Percentiles rank a stretch among this genome's conserved stretches.
These are phyloP conservation scores for Charaxes varanes DNA, from an alignment of 1,140 invertebrate species.

Conservation along the genomic window DNA sequence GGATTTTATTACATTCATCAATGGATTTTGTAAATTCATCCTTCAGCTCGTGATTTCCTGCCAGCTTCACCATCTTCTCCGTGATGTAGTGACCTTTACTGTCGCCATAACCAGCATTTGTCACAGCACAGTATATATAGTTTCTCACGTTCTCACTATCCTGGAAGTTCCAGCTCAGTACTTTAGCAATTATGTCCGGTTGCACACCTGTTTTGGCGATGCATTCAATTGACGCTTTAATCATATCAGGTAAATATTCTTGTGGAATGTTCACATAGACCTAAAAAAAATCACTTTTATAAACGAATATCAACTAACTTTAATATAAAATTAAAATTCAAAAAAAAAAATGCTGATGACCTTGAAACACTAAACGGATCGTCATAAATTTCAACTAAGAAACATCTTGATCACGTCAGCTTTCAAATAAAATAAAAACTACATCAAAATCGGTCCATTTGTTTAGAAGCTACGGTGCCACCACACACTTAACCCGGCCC, in stretches of 20 bases:
- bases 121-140: slow-evolving; percentile 25
- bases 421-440: too few species aligned
- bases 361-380: too few species aligned
- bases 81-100: slow-evolving; percentile 16
- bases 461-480: too few species aligned
- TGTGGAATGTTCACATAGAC: background rate
- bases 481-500: too few species aligned
- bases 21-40: slow-evolving; percentile 19
- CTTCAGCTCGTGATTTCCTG: slow-evolving; percentile 14
- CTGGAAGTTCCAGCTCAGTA: slow-evolving; percentile 14
- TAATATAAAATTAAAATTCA: too few species aligned
- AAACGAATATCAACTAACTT: background rate
- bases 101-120: slow-evolving; percentile 15
- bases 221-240: slow-evolving; percentile 2
- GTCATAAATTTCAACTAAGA: too few species aligned
- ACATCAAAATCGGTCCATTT: too few species aligned
- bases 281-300: slow-evolving; percentile 3
- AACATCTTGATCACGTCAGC: too few species aligned
- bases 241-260: background rate
- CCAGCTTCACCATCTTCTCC: slow-evolving; percentile 18
- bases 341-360: too few species aligned
- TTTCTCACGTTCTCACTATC: slow-evolving; percentile 17
- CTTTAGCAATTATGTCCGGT: slow-evolving; percentile 14
- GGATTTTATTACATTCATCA: slow-evolving; percentile 23
- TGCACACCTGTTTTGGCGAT: slow-evolving; percentile 20